Evolutionary conservation across 1,140 invertebrate species (phyloP).

Genomic region (Anthonomus grandis): DNA sequence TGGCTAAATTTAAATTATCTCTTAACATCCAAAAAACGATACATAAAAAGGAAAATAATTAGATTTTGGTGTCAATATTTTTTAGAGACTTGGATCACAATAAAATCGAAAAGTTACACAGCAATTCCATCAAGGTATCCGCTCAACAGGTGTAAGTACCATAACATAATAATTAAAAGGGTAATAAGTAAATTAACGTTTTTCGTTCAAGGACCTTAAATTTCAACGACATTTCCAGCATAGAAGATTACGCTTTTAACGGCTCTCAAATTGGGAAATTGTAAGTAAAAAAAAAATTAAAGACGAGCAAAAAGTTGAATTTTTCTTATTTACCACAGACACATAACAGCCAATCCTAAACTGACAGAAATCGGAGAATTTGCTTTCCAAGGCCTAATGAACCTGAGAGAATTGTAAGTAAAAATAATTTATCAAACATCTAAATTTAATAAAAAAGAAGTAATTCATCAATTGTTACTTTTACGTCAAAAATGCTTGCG

Average conservation of each 20-base stretch:
- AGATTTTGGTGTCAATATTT: too few species aligned
- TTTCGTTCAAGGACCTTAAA: slow-evolving; percentile 53
- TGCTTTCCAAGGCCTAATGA: slow-evolving; percentile 63
- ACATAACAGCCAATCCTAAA: slow-evolving; percentile 63
- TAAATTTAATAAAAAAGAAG: neutral
- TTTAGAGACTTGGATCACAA: slow-evolving; percentile 59
- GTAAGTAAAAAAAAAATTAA: slow-evolving; percentile 52
- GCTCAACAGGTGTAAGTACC: slow-evolving; percentile 60
- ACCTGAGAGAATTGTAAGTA: slow-evolving; percentile 62
- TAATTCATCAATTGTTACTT: too few species aligned
- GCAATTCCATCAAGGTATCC: slow-evolving; percentile 53
- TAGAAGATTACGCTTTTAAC: slow-evolving; percentile 62
- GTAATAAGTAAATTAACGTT: neutral
- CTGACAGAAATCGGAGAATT: slow-evolving; percentile 59
- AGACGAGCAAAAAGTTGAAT: neutral
- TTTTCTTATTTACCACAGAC: slow-evolving; percentile 50
- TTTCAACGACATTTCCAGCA: slow-evolving; percentile 59
- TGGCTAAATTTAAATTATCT: too few species aligned
- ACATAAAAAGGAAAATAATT: neutral
- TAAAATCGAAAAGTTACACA: slow-evolving; percentile 52
- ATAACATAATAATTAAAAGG: too few species aligned
- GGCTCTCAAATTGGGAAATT: slow-evolving; percentile 63
- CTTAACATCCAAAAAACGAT: neutral
- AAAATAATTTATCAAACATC: neutral
- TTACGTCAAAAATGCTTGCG: too few species aligned